Base-by-base conservation (phyloP, 2,113 vertebrate species). In the Bolborhynchus lineola region DNA sequence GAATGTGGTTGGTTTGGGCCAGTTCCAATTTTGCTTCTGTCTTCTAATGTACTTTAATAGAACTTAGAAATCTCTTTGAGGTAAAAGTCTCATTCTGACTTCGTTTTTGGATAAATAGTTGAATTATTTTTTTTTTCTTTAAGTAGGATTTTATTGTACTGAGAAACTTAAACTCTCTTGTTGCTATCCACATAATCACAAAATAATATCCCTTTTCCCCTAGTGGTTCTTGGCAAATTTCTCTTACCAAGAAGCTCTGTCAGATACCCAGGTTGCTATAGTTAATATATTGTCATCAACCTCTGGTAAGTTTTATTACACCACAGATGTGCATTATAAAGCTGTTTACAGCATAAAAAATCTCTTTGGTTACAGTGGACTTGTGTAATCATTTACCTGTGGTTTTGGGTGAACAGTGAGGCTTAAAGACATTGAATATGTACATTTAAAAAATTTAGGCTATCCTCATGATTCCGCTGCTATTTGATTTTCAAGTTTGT, bases 221-320 rank as follows among this genome's bases (percentile, higher is more conserved):
- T 81, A 99, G 99, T 99, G 99, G 99, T 99, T 99, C 97, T 98
- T 99, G 97, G 99, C 99, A 93, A 99, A 99, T 96, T 98, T 99
- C 70, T 99, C 99, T 24, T 99, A 99, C 95, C 99, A 99, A 96
- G 99, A 99, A 96, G 99, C 99, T 44, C 98, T 99, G 87, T 99
- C 99, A 28, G 98, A 99, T 95, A 99, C 99, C 19, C 98, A 99
- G 70, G 99, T 99, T 29, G 99, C 99, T 60, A 98, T 99, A 39
- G 99, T 99, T 97, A 99, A 99, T 97, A 98, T 99, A 90, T 97
- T 99, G 89, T 99, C 99, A 2, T 99, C 99, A 92, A 99, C 99
- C 16, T 99, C 99, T 97, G 99, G 99, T 99, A 97, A 98, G 96
- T 95, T 86, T 50, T 87, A 82, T 86, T 95, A 23, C 47, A 67